A percentile compares a stretch with the other conserved stretches of the same genome.
phyloP scores from a whole-genome alignment of 2,797 vertebrate genomes.

The Epinephelus awoara region DNA sequence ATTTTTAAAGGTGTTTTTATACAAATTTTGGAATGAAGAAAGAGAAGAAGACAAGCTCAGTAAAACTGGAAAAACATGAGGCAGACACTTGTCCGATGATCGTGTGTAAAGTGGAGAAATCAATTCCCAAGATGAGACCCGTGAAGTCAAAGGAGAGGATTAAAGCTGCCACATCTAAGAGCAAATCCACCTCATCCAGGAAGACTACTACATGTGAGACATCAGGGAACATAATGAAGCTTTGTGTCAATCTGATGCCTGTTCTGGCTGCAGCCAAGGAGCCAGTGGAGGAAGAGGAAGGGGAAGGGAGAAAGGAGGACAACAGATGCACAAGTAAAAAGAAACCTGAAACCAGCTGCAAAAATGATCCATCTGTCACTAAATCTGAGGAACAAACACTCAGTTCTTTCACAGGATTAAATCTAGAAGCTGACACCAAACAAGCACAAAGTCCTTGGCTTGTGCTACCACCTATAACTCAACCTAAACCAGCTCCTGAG shows the following conservation, averaged over 20 bases:
- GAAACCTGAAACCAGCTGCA: conserved; percentile 22
- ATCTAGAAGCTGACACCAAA: neutral
- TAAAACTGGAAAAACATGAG: conserved; percentile 23
- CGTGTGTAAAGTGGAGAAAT: conserved; percentile 38
- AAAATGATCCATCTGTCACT: neutral
- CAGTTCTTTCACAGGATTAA: neutral
- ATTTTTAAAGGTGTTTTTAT: conserved; percentile 12
- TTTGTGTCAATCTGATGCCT: conserved; percentile 74
- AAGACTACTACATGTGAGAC: conserved; percentile 42
- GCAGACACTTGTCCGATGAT: conserved; percentile 31
- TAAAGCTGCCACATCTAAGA: neutral
- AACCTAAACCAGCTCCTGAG: conserved; percentile 9
- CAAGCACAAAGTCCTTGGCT: neutral
- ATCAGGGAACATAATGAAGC: conserved; percentile 61
- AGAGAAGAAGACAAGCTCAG: conserved; percentile 23
- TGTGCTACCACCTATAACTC: conserved; percentile 47
- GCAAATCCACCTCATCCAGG: neutral
- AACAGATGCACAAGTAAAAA: neutral
- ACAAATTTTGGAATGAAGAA: conserved; percentile 25
- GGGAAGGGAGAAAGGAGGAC: conserved; percentile 15
- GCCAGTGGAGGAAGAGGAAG: conserved; percentile 44
- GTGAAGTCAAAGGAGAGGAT: conserved; percentile 52
- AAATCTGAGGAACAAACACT: conserved; percentile 21
- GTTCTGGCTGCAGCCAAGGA: conserved; percentile 71
- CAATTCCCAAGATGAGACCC: conserved; percentile 33